Evolutionary conservation across 2,113 vertebrate species (phyloP), one percentile per base, ranked within the genome.

Genomic region (Gallinago media): DNA sequence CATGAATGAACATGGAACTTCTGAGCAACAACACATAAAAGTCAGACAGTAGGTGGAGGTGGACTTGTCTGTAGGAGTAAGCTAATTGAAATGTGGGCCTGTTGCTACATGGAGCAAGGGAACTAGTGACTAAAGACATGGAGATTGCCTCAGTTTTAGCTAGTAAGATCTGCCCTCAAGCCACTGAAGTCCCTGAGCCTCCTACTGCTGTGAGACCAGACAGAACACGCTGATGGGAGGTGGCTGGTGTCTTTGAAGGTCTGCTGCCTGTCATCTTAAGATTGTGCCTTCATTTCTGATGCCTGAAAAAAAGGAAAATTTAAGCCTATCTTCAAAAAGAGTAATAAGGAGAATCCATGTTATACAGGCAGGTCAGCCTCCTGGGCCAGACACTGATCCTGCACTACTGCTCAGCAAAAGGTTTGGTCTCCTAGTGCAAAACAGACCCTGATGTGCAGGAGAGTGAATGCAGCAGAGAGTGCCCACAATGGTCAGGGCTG

Each of bases 331-430:
- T n/a, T 73, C 71, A 58, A 74, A 82, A 92, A 27, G 8, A 44
- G 5, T 44, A 52, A 62, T 5, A 27, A 63, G 22, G 27, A 61
- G 14, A 75, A 71, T 42, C 22, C 34, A 18, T 11, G 3, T 21
- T 76, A 8, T 15, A 23, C 3, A n/a, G 13, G 6, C 13, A 71
- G 7, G 15, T 88, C 8, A 72, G 15, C 12, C 4, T 42, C 5
- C 10, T 0, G 26, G 44, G 16, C 10, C 3, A 2, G 19, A 4
- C 3, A 2, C 9, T 21, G 6, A 29, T 70, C 47, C 27, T 38
- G 22, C 0, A 0, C 16, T 7, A 11, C n/a, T 22, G 3, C 18
- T 49, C 23, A 23, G 31, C 50, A 85, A 25, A 31, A 59, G 36
- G 11, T 36, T 44, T 40, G 44, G 27, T 11, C 5, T 72, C 9